phyloP scores from a whole-genome alignment of 2,888 invertebrate genomes.

The Cantharis flavilabris region DNA sequence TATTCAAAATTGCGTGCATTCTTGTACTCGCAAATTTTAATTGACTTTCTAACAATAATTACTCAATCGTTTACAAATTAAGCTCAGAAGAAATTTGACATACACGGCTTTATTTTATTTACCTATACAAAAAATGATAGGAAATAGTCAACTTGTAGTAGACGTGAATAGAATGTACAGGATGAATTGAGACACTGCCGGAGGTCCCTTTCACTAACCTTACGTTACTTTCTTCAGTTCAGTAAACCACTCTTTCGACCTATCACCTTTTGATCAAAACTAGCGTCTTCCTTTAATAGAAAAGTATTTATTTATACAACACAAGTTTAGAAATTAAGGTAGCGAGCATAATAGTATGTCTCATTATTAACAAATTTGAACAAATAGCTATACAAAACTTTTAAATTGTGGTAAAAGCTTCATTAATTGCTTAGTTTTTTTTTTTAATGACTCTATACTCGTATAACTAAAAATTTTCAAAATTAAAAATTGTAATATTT shows the following conservation, averaged over 20 bases:
- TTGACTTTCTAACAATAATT: not conserved
- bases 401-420: not conserved
- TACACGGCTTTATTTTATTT: not conserved
- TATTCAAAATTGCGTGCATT: not conserved
- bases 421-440: not conserved
- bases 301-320: not conserved
- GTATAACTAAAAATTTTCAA: no score
- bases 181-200: slow-evolving; percentile 18
- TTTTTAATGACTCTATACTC: no score
- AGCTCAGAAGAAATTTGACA: not conserved
- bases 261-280: slow-evolving; percentile 24
- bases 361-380: not conserved
- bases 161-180: slow-evolving; percentile 11
- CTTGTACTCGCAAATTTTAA: not conserved
- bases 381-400: not conserved
- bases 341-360: not conserved
- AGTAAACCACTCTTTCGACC: slow-evolving; percentile 32
- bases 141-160: not conserved
- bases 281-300: slow-evolving; percentile 2
- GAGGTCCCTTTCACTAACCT: slow-evolving; percentile 28
- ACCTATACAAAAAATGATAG: not conserved
- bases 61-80: not conserved
- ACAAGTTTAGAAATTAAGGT: not conserved
- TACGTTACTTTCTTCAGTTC: slow-evolving; percentile 30
- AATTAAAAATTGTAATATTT: no score